These are phyloP conservation scores for Drosophila lacertosa DNA, from an alignment of 1,140 invertebrate species.

Conservation along the genomic window DNA sequence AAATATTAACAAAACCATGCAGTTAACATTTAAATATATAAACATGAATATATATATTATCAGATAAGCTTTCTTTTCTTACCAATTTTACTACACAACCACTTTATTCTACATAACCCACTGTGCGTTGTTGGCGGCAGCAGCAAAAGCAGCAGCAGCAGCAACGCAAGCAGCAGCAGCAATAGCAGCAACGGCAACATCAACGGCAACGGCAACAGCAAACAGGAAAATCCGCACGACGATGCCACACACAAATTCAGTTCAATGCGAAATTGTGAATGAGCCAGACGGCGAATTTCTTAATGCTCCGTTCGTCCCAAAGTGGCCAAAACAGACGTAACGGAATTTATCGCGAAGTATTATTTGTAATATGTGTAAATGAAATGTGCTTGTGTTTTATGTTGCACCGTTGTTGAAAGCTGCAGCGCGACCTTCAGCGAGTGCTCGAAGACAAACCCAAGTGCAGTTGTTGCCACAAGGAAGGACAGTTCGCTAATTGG, in stretches of 20 bases:
- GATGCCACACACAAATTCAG: conserved; percentile 73
- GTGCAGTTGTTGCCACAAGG: conserved; percentile 19
- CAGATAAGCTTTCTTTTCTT: no score
- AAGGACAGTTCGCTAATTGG: conserved; percentile 41
- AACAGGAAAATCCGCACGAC: conserved; percentile 78
- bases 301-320: conserved; percentile 32
- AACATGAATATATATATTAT: no score
- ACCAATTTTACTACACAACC: no score
- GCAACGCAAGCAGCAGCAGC: conserved; percentile 36
- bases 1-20: no score
- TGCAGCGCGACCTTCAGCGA: conserved; percentile 9
- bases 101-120: neutral
- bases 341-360: conserved; percentile 22
- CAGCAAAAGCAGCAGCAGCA: conserved; percentile 29
- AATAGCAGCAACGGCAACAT: conserved; percentile 21
- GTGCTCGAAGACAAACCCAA: conserved; percentile 22
- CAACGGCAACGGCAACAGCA: conserved; percentile 55
- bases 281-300: conserved; percentile 70
- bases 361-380: conserved; percentile 23
- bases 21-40: no score
- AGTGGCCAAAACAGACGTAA: conserved; percentile 34
- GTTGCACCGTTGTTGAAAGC: conserved; percentile 8
- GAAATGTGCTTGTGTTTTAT: conserved; percentile 18
- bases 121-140: conserved; percentile 30
- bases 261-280: conserved; percentile 78